Conservation (phyloP, 1,140 invertebrate species). For the Drosophila tristis region DNA sequence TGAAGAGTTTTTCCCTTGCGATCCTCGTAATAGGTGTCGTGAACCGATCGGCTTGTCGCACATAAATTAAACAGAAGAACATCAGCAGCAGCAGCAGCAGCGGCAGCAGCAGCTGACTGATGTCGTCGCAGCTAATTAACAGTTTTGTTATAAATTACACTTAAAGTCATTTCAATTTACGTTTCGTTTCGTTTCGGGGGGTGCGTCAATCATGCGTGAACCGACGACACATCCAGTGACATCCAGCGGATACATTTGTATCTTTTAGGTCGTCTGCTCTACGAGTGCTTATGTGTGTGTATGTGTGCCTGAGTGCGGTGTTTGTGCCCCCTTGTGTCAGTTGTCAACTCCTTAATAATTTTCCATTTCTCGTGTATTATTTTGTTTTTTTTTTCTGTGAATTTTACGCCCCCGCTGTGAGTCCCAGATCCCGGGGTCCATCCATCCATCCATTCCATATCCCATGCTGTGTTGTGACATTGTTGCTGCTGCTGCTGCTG, state of each 20-base stretch:
- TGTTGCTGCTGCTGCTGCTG: slow-evolving; percentile 42
- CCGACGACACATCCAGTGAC: slow-evolving; percentile 59
- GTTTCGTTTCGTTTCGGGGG: slow-evolving; percentile 31
- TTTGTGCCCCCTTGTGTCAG: slow-evolving; percentile 38
- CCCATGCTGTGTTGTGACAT: slow-evolving; percentile 70
- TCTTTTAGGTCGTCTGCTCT: slow-evolving; percentile 46
- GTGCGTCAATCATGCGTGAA: slow-evolving; percentile 80
- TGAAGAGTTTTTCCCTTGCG: neutral
- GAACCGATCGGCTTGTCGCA: slow-evolving; percentile 29
- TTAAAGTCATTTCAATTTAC: slow-evolving; percentile 66
- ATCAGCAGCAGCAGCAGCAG: slow-evolving; percentile 34
- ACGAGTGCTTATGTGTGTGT: slow-evolving; percentile 1
- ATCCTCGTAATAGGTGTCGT: slow-evolving; percentile 35
- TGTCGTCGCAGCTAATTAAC: slow-evolving; percentile 84
- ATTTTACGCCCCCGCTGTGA: slow-evolving; percentile 56
- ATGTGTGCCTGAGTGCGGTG: neutral
- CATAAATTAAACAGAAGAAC: slow-evolving; percentile 57
- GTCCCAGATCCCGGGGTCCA: neutral
- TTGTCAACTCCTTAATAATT: slow-evolving; percentile 76
- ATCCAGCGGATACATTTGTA: slow-evolving; percentile 75
- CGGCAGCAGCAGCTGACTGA: slow-evolving; percentile 69
- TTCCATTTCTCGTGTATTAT: slow-evolving; percentile 42
- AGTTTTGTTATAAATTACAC: slow-evolving; percentile 84
- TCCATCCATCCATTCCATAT: slow-evolving; percentile 10
- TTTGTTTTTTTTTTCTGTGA: slow-evolving; percentile 27